These are phyloP conservation scores for Tethya wilhelma DNA, from an alignment of 37 sponge, comb jelly and placozoan genomes.

Conservation along the genomic window DNA sequence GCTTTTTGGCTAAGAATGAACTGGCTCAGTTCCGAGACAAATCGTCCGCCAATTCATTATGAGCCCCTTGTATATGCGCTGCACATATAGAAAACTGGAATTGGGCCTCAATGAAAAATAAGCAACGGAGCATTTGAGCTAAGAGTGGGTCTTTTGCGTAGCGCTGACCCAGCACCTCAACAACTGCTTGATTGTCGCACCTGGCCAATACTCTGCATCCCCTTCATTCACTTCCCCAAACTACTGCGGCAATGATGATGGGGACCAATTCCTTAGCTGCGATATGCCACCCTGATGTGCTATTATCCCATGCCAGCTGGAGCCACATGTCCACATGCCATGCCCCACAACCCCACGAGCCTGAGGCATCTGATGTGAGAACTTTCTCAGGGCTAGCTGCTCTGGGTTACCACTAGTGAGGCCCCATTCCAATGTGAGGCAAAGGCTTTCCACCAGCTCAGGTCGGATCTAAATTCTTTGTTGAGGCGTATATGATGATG, in stretches of 20 bases:
- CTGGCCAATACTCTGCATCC: background rate
- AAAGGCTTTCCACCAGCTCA: conserved; percentile 61
- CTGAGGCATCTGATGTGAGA: conserved; percentile 54
- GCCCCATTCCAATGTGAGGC: conserved; percentile 54
- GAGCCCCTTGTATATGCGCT: conserved; percentile 16
- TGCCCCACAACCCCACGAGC: conserved; percentile 67
- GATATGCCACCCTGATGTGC: background rate
- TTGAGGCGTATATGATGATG: conserved; percentile 55
- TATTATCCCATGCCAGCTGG: conserved; percentile 26
- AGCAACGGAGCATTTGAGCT: conserved; percentile 37
- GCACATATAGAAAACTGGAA: conserved; percentile 9
- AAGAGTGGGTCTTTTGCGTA: background rate
- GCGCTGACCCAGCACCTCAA: conserved; percentile 7
- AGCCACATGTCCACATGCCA: conserved; percentile 29
- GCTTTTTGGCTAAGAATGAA: conserved; percentile 3
- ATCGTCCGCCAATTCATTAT: conserved; percentile 45
- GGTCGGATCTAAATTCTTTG: conserved; percentile 42
- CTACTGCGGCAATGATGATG: conserved; percentile 25
- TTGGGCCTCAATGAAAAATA: conserved; percentile 39
- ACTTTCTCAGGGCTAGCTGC: background rate
- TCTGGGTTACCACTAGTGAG: background rate
- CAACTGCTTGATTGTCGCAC: conserved; percentile 52
- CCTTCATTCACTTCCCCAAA: conserved; percentile 25
- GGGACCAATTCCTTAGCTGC: conserved; percentile 61
- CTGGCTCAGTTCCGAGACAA: conserved; percentile 37